phyloP scores from a whole-genome alignment of 2,797 vertebrate species.

The Centropyge bicolor region DNA sequence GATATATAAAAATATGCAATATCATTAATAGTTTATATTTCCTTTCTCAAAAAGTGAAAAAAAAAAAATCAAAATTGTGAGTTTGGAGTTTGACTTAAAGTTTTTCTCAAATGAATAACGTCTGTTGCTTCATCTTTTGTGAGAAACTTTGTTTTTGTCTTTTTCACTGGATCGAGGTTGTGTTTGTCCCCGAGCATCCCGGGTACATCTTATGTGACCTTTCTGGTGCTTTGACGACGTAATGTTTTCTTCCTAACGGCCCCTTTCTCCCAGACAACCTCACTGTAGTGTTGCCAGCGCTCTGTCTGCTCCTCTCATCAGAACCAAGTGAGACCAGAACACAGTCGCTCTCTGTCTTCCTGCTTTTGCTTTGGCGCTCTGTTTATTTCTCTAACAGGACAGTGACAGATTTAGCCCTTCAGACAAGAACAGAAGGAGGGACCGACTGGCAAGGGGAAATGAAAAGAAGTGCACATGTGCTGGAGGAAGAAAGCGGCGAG shows the following conservation, averaged over 20 bases:
- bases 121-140: background rate
- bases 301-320: conserved; percentile 82
- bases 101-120: conserved; percentile 1
- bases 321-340: conserved; percentile 61
- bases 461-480: conserved; percentile 46
- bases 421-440: conserved; percentile 52
- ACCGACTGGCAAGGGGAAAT: conserved; percentile 47
- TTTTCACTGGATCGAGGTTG: conserved; percentile 27
- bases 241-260: conserved; percentile 69
- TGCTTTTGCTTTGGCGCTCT: conserved; percentile 58
- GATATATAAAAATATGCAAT: background rate
- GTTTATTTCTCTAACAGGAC: conserved; percentile 74
- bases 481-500: conserved; percentile 13
- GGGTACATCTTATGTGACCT: conserved; percentile 63
- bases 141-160: background rate
- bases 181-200: conserved; percentile 47
- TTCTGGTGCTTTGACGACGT: conserved; percentile 62
- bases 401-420: conserved; percentile 74
- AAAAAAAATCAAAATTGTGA: background rate
- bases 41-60: background rate
- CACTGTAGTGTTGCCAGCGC: conserved; percentile 69
- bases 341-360: conserved; percentile 73
- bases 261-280: conserved; percentile 63
- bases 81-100: background rate
- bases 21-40: conserved; percentile 3